Percentiles rank a stretch among this genome's conserved stretches.
phyloP scores from a whole-genome alignment of 1,140 invertebrate species.

The Mamestra configurata region DNA sequence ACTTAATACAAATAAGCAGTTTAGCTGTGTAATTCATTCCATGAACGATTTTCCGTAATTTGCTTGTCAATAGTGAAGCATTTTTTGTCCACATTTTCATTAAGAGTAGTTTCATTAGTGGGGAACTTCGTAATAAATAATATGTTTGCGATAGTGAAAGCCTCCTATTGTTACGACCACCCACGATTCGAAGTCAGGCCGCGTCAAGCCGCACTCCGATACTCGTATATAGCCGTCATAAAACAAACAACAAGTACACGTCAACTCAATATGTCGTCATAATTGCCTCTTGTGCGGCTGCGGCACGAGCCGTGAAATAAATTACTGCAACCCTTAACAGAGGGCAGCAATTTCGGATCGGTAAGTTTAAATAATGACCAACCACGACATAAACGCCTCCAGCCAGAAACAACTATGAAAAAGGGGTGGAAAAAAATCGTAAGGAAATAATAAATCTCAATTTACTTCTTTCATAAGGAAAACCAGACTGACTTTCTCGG shows the following conservation, averaged over 20 bases:
- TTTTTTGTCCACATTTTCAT: conserved; percentile 57
- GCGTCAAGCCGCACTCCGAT: conserved; percentile 55
- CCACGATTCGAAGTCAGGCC: conserved; percentile 42
- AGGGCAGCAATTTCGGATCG: conserved; percentile 62
- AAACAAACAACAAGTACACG: conserved; percentile 67
- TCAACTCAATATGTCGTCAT: conserved; percentile 71
- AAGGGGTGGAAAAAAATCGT: conserved; percentile 47
- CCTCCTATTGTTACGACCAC: conserved; percentile 57
- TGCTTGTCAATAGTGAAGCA: not conserved
- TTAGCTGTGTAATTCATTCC: too few relatives aligned
- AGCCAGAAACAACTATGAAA: conserved; percentile 52
- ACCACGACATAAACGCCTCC: conserved; percentile 42
- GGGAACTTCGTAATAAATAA: conserved; percentile 67
- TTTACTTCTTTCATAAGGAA: conserved; percentile 56
- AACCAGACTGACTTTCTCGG: conserved; percentile 53
- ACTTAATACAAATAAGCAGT: too few relatives aligned
- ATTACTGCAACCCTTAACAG: conserved; percentile 58
- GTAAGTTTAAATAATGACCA: conserved; percentile 72
- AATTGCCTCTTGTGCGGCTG: conserved; percentile 72
- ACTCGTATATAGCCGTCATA: conserved; percentile 61
- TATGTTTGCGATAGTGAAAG: conserved; percentile 57
- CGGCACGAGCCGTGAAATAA: conserved; percentile 61
- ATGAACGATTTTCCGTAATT: not conserved
- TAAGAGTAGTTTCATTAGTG: conserved; percentile 63
- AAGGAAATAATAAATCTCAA: conserved; percentile 55